These are phyloP conservation scores for Drepanosiphum platanoidis DNA, from an alignment of 2,888 invertebrate genomes.

Conservation along the genomic window DNA sequence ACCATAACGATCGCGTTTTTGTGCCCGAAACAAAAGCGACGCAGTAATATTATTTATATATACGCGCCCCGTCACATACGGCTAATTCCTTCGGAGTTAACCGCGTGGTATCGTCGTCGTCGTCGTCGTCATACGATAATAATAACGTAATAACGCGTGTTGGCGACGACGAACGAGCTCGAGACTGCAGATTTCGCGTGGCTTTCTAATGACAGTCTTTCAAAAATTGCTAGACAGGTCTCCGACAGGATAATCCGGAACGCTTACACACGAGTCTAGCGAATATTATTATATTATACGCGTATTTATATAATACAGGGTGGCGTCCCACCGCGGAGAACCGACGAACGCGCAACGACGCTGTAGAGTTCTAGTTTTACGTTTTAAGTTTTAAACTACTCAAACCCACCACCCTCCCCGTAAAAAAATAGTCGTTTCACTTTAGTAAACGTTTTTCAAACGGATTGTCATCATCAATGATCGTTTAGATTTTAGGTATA, in stretches of 20 bases:
- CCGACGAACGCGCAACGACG: too few relatives aligned
- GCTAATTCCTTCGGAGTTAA: neutral
- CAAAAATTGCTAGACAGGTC: neutral
- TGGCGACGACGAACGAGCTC: neutral
- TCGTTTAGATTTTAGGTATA: too few relatives aligned
- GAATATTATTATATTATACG: neutral
- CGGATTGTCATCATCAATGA: too few relatives aligned
- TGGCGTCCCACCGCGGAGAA: too few relatives aligned
- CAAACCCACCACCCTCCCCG: too few relatives aligned
- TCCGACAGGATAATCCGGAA: conserved; percentile 21
- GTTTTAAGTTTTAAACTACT: too few relatives aligned
- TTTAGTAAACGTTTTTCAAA: too few relatives aligned
- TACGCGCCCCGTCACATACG: neutral
- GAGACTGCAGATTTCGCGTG: neutral
- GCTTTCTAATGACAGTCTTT: conserved; percentile 24
- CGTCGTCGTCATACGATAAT: neutral
- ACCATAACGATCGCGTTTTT: neutral
- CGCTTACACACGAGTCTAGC: neutral
- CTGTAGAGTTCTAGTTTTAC: too few relatives aligned
- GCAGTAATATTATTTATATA: neutral
- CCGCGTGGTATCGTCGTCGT: too few relatives aligned
- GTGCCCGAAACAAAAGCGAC: neutral
- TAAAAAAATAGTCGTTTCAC: too few relatives aligned
- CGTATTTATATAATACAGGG: neutral
- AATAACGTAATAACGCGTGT: neutral